A percentile compares a stretch with the other conserved stretches of the same genome.
These are phyloP conservation scores for Patella caerulea DNA, from an alignment of 2,888 invertebrate species.

Conservation along the genomic window DNA sequence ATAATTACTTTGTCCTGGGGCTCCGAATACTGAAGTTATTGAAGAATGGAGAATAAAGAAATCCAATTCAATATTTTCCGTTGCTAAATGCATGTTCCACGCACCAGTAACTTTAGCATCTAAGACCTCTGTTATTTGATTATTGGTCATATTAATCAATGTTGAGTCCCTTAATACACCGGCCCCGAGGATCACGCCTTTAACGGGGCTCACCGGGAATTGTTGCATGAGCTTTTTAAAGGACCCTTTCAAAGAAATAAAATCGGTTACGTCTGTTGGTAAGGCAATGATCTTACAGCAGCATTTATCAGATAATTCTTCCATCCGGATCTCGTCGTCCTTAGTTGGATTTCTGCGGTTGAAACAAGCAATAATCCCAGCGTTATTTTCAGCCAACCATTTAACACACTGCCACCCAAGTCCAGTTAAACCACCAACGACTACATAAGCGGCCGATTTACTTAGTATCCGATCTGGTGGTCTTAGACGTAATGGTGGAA, in stretches of 20 bases:
- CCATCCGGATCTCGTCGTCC: conserved; percentile 33
- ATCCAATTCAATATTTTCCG: conserved; percentile 43
- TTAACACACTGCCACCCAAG: conserved; percentile 55
- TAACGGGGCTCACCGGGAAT: conserved; percentile 30
- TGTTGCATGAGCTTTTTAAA: conserved; percentile 31
- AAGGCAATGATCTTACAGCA: conserved; percentile 34
- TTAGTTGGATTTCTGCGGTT: conserved; percentile 39
- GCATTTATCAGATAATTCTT: conserved; percentile 24
- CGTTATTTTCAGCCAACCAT: conserved; percentile 43
- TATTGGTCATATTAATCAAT: conserved; percentile 35
- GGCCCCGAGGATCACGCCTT: conserved; percentile 56
- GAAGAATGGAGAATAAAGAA: conserved; percentile 59
- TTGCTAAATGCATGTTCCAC: conserved; percentile 54
- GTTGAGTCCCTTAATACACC: conserved; percentile 44
- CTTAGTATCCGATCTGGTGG: conserved; percentile 32
- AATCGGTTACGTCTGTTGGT: conserved; percentile 45
- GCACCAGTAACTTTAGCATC: conserved; percentile 55
- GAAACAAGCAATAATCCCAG: conserved; percentile 44
- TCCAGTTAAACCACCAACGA: conserved; percentile 56
- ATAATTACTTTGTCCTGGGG: conserved; percentile 54
- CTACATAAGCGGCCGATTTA: conserved; percentile 43
- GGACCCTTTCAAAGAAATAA: conserved; percentile 31
- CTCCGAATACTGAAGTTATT: conserved; percentile 51
- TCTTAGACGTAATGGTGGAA: neutral
- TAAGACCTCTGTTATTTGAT: conserved; percentile 39